A percentile compares a stretch with the other conserved stretches of the same genome.
Evolutionary conservation across 1,140 invertebrate genomes (phyloP).

Genomic region (Drosophila ohnishii): DNA sequence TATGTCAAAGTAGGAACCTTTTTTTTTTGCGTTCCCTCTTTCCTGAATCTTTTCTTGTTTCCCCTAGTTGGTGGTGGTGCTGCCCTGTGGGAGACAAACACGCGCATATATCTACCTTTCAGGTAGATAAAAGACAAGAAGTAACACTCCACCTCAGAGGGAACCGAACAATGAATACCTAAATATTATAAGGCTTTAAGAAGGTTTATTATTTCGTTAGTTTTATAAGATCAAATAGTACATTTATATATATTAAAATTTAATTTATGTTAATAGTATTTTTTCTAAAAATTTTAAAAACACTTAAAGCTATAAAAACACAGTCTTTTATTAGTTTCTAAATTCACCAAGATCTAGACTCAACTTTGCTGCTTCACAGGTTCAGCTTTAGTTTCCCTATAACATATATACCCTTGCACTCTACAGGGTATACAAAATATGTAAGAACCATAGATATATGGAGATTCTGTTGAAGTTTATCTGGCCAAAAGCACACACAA

Average conservation of each 20-base stretch:
- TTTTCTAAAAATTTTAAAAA: no score
- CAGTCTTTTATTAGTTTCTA: no score
- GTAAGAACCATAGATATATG: constrained; percentile 27
- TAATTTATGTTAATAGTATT: no score
- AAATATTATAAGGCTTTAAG: no score
- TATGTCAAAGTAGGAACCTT: constrained; percentile 72
- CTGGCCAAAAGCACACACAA: constrained; percentile 18
- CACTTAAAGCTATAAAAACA: no score
- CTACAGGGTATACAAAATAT: background rate
- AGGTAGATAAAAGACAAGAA: constrained; percentile 3
- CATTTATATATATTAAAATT: no score
- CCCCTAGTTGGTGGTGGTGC: constrained; percentile 1
- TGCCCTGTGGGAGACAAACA: constrained; percentile 11
- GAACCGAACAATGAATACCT: background rate
- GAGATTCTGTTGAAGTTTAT: constrained; percentile 24
- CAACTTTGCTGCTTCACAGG: no score
- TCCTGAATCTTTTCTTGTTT: background rate
- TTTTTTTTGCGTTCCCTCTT: constrained; percentile 21
- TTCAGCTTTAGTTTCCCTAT: background rate
- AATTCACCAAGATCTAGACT: background rate
- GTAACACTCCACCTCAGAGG: no score
- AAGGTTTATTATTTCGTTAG: background rate
- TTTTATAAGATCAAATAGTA: no score
- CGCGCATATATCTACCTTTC: constrained; percentile 3
- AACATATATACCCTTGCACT: background rate